Evolutionary conservation across 1,140 invertebrate species (phyloP), one percentile per base, ranked within the genome.

Genomic region (Adoxophyes honmai): DNA sequence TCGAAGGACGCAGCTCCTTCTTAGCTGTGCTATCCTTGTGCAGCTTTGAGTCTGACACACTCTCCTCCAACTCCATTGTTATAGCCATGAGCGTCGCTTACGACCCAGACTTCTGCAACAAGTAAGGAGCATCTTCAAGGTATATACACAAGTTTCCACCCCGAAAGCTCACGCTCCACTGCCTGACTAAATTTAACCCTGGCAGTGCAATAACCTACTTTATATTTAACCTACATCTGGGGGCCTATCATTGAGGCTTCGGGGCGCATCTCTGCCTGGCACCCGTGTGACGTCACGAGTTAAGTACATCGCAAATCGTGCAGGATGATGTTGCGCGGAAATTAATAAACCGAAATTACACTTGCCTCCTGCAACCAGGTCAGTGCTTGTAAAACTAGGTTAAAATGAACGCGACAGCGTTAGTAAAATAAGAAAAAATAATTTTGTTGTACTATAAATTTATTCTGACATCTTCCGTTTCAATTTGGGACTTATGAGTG

Each of bases 151-250:
- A 78, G 71, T 73, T 62, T 42, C 55, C 59, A 16, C 58, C 62
- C 53, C 61, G 53, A 56, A 59, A 65, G 68, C 64, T 65, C 44
- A 64, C 65, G 63, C 65, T 68, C 64, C 68, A 89, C 81, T 89
- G 79, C 59, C 63, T 59, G 42, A 57, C 64, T 73, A 74, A 83
- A 81, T 83, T 79, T 85, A 78, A 72, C 64, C 54, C 60, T 18
- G 48, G 66, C 63, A 86, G 85, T 89, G 81, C 87, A 89, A 88
- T 90, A 89, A 89, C 89, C 87, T 79, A 90, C 71, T 89, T 89
- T 86, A 82, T 18, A 76, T 83, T 79, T 88, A 88, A 87, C 85
- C 84, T 85, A 89, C 76, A 82, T 88, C 68, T 66, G 69, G 68
- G 74, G 74, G 85, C 74, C 76, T 78, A 76, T 77, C 77, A 78